These are phyloP conservation scores for Nemopilema nomurai DNA, from an alignment of 30 jellyfish, hydroid and myxozoan genomes.

Conservation along the genomic window DNA sequence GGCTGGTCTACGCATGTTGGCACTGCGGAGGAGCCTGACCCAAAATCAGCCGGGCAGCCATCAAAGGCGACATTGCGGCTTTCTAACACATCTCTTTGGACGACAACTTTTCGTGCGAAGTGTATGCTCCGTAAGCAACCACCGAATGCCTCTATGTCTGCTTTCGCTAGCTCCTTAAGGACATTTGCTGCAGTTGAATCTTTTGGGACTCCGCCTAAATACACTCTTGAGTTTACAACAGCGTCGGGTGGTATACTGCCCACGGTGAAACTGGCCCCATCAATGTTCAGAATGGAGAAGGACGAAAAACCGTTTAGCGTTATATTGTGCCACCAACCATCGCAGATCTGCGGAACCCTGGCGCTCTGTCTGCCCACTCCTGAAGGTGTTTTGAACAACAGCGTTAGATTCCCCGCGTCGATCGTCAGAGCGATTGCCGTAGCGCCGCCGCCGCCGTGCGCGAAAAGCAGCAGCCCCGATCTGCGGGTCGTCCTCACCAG, in stretches of 20 bases:
- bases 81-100: slow-evolving; percentile 48
- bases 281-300: slow-evolving; percentile 27
- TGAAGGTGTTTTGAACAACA: slow-evolving; percentile 52
- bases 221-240: slow-evolving; percentile 47
- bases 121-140: slow-evolving; percentile 73
- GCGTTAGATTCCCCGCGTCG: slow-evolving; percentile 39
- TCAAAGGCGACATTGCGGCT: slow-evolving; percentile 81
- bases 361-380: slow-evolving; percentile 35
- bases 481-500: slow-evolving; percentile 61
- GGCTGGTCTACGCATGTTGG: slow-evolving; percentile 40
- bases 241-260: slow-evolving; percentile 62
- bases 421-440: slow-evolving; percentile 58
- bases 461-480: slow-evolving; percentile 69
- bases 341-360: slow-evolving; percentile 55
- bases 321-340: slow-evolving; percentile 82
- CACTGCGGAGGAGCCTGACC: background rate
- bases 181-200: slow-evolving; percentile 25
- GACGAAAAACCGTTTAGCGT: slow-evolving; percentile 53
- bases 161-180: slow-evolving; percentile 12
- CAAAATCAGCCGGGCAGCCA: slow-evolving; percentile 86
- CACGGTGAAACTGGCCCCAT: slow-evolving; percentile 16
- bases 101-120: slow-evolving; percentile 39
- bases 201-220: slow-evolving; percentile 87
- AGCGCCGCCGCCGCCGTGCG: slow-evolving; percentile 65
- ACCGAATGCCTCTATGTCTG: slow-evolving; percentile 51